Base-by-base conservation (phyloP, 1,140 invertebrate genomes). In the Leucophenga varia region DNA sequence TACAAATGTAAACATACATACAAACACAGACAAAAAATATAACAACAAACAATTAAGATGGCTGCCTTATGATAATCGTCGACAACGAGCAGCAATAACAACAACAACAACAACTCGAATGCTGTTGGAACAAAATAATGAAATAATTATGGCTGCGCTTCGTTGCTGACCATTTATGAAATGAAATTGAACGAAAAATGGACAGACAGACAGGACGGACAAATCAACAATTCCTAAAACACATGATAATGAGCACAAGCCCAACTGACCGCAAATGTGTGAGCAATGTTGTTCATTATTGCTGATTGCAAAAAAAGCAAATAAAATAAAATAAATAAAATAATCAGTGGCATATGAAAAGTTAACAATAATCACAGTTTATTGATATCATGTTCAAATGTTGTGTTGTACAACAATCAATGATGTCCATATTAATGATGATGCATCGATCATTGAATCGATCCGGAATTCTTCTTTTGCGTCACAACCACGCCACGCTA, bases 11-110 rank as follows among this genome's bases (percentile, higher is more conserved):
- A 14, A 30, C 10, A 25, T 25, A 25, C 10, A 25, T 25, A 25
- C 39, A 34, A 48, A 39, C 37, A 42, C 14, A 21, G 35, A 22
- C 5, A 2, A 56, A 64, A 59, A 68, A 64, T 67, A 65, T 64
- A 64, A 61, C 64, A 69, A 61, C 64, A 64, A 69, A 69, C 64
- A 69, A 69, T 69, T 69, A 69, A 69, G 64, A 69, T 69, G 64
- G 65, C 64, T 61, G 61, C 64, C 64, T 61, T 61, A 58, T 58
- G 64, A 69, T 69, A 69, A 64, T 54, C 49, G 48, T 28, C 32
- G 31, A 43, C 16, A 18, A 43, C 35, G 22, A 31, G 22, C 38
- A 41, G 18, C 52, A 47, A 32, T 43, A 58, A 44, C 52, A 59
- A 45, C 46, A 49, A 36, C 54, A 47, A 55, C 46, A 57, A 58